These are phyloP conservation scores for Penelope pileata DNA, from an alignment of 2,113 vertebrate genomes.

Conservation along the genomic window DNA sequence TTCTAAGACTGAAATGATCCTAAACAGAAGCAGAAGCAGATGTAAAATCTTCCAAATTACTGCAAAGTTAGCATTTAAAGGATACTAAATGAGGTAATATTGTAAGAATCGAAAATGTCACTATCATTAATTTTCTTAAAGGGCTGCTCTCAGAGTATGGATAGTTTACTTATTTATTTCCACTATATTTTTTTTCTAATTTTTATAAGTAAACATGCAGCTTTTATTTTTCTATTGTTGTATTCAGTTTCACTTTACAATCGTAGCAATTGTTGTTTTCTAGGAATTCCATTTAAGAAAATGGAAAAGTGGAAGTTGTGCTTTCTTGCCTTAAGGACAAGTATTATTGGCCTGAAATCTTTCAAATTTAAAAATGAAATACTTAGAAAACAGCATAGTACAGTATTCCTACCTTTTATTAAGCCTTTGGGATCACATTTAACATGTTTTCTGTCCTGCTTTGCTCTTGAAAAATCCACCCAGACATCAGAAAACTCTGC, in stretches of 20 bases:
- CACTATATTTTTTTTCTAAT: background rate
- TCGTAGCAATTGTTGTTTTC: background rate
- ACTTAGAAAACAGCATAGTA: background rate
- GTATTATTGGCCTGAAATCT: background rate
- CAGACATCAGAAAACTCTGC: background rate
- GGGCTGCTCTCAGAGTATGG: background rate
- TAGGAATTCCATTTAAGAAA: background rate
- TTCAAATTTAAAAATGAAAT: background rate
- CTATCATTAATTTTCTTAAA: background rate
- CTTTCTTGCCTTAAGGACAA: background rate
- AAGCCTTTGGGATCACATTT: background rate
- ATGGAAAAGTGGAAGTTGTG: background rate
- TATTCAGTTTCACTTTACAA: background rate
- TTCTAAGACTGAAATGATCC: background rate
- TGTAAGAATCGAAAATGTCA: background rate
- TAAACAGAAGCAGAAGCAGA: background rate
- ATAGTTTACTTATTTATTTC: background rate
- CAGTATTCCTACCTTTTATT: background rate
- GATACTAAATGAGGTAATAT: background rate
- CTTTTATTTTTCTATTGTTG: background rate
- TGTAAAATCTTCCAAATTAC: background rate
- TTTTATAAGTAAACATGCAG: fast-evolving
- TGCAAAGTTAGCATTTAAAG: background rate
- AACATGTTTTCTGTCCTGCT: background rate
- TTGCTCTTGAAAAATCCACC: background rate